phyloP scores from a whole-genome alignment of 2,888 invertebrate genomes.

The Barypeithes pellucidus region DNA sequence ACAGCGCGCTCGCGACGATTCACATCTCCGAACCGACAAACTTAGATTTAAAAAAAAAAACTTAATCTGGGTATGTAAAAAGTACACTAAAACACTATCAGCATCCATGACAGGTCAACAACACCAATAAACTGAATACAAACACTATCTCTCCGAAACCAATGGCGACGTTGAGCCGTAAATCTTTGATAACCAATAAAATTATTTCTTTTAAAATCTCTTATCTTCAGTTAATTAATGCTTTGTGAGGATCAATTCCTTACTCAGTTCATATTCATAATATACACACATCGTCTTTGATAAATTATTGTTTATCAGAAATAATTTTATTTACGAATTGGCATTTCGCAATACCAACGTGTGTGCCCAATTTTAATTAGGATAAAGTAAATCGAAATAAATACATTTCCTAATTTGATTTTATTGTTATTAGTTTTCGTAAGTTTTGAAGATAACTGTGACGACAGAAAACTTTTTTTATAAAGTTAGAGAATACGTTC shows the following conservation, averaged over 20 bases:
- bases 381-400: not conserved
- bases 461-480: not conserved
- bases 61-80: not conserved
- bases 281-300: constrained; percentile 9
- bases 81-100: constrained; percentile 20
- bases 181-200: constrained; percentile 58
- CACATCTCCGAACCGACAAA: not conserved
- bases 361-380: constrained; percentile 26
- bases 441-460: not conserved
- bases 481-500: too few species aligned
- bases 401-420: constrained; percentile 23
- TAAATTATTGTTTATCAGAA: constrained; percentile 34
- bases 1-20: not conserved
- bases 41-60: constrained; percentile 3
- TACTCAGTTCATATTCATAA: constrained; percentile 42
- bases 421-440: not conserved
- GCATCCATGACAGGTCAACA: constrained; percentile 55
- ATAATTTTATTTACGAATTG: constrained; percentile 36
- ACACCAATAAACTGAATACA: constrained; percentile 56
- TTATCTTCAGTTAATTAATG: constrained; percentile 58
- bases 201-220: constrained; percentile 59
- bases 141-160: constrained; percentile 48
- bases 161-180: constrained; percentile 57
- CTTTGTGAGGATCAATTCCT: constrained; percentile 48
- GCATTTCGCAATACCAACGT: constrained; percentile 33